Evolutionary conservation across 1,140 invertebrate species (phyloP), one percentile per base, ranked within the genome.

Genomic region (Vanessa tameamea): DNA sequence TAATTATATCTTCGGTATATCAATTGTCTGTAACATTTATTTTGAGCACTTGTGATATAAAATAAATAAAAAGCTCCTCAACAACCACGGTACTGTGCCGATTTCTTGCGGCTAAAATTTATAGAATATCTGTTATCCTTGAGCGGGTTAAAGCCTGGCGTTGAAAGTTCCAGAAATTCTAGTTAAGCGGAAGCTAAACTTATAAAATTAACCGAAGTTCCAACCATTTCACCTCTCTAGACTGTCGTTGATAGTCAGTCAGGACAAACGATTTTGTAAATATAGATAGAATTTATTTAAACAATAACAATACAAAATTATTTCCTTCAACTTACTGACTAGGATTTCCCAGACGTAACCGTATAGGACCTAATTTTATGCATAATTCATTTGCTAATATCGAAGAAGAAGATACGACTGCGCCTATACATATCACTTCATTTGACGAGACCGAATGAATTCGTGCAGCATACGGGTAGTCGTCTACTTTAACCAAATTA

Each of bases 351-450:
- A 91, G 55, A 59, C 80, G 77, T 50, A 91, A 65, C 0, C 82
- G 78, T 64, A 91, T 75, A 9, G 84, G 82, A 26, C 87, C 87
- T 48, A 82, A 81, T 70, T 80, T 85, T 2, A 85, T 75, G 76
- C 90, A 92, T 7, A 86, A 73, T 55, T 84, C 85, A 67, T 83
- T 86, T 2, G 81, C 83, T n/a, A 92, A 48, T 50, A 91, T 78
- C 26, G 85, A 83, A 48, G 65, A 80, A 23, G 57, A 8, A 53
- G 84, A 82, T 7, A 92, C 65, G 43, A 91, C 84, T 20, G 87
- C 88, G 11, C 88, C 89, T 5, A 92, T 71, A 69, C 90, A 92
- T 57, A 92, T 73, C 15, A 89, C 65, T 72, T 89, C 78, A 48
- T 87, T 78, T 12, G 85, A 77, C 7, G 82, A 73, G n/a, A 81